A percentile compares a stretch with the other conserved stretches of the same genome.
These are phyloP conservation scores for Eurystomus glaucurus DNA, from an alignment of 2,797 vertebrate species.

Conservation along the genomic window DNA sequence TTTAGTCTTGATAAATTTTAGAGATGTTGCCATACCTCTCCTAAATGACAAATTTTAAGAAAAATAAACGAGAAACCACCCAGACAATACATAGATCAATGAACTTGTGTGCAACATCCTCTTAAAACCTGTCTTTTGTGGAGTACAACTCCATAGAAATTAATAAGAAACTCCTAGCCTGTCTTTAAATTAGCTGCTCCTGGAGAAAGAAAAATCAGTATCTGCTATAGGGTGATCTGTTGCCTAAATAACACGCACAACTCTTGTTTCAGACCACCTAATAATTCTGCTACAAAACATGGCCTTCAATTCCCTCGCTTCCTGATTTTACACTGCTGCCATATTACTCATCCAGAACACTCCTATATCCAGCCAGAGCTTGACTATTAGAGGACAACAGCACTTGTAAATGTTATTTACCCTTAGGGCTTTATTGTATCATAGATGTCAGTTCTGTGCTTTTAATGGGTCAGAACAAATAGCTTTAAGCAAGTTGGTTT, in stretches of 20 bases:
- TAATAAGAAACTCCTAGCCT: neutral
- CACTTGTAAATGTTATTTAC: neutral
- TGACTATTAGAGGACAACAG: neutral
- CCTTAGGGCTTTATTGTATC: neutral
- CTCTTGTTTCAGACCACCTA: neutral
- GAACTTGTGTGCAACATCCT: neutral
- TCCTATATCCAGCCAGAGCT: neutral
- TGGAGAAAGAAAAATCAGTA: neutral
- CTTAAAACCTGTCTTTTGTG: neutral
- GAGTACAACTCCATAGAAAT: neutral
- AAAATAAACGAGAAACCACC: neutral
- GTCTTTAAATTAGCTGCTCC: slow-evolving; percentile 24
- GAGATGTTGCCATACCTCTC: neutral
- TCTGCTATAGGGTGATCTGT: neutral
- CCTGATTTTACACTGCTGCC: neutral
- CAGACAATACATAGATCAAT: neutral
- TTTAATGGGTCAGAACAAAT: neutral
- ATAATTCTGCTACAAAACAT: neutral
- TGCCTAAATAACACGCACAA: neutral
- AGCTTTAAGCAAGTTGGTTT: neutral
- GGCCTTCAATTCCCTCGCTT: neutral
- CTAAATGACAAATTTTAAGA: neutral
- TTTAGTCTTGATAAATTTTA: neutral
- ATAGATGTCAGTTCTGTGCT: neutral
- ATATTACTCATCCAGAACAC: neutral